phyloP scores from a whole-genome alignment of 2,888 invertebrate genomes.

The Gasteruption jaculator region DNA sequence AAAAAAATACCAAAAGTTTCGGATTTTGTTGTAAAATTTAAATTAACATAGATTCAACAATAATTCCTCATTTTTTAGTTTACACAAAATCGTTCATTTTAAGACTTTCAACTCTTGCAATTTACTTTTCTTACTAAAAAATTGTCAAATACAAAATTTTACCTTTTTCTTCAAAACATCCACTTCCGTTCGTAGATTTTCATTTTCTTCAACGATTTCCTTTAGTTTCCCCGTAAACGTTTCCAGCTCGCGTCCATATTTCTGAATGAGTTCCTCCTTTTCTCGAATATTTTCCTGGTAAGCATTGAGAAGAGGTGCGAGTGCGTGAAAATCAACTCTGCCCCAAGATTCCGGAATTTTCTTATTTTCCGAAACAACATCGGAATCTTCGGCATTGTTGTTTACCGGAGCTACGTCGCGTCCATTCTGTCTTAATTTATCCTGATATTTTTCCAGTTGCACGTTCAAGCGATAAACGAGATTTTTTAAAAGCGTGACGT shows the following conservation, averaged over 20 bases:
- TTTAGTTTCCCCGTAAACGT: constrained; percentile 69
- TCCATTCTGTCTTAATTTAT: constrained; percentile 56
- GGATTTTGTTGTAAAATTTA: too few relatives aligned
- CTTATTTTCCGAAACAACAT: constrained; percentile 46
- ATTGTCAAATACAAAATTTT: too few relatives aligned
- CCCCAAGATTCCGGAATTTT: constrained; percentile 56
- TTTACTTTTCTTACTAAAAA: constrained; percentile 8
- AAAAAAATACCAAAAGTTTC: not conserved
- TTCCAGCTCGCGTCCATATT: constrained; percentile 69
- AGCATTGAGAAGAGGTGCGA: constrained; percentile 71
- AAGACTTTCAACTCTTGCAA: too few relatives aligned
- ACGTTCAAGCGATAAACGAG: constrained; percentile 74
- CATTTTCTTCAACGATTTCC: constrained; percentile 68
- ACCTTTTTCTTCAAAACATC: constrained; percentile 53
- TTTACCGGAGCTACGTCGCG: constrained; percentile 23
- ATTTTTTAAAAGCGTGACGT: constrained; percentile 71
- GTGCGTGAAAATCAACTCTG: constrained; percentile 59
- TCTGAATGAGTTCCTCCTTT: constrained; percentile 67
- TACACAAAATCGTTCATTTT: too few relatives aligned
- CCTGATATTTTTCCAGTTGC: constrained; percentile 74
- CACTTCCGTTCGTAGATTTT: constrained; percentile 56
- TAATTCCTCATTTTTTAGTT: too few relatives aligned
- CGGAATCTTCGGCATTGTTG: constrained; percentile 31
- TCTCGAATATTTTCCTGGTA: constrained; percentile 76
- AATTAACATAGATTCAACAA: too few relatives aligned